Percentiles rank a stretch among this genome's conserved stretches.
phyloP scores from a whole-genome alignment of 2,888 invertebrate species.

The Macaria liturata region DNA sequence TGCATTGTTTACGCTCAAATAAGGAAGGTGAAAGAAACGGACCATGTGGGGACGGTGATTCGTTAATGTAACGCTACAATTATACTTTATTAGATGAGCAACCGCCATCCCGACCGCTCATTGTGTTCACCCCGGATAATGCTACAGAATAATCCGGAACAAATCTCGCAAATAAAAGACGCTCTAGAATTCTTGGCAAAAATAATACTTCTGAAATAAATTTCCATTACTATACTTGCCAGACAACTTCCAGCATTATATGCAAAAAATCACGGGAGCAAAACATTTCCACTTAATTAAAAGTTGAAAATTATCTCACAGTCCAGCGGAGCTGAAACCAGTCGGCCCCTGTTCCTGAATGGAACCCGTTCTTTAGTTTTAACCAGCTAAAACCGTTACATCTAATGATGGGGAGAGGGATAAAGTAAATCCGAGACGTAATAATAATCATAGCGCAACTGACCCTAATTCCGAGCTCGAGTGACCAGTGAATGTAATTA shows the following conservation, averaged over 20 bases:
- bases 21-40: constrained; percentile 75
- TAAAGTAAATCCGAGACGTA: constrained; percentile 69
- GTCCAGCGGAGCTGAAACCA: constrained; percentile 68
- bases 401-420: constrained; percentile 81
- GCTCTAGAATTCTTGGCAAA: constrained; percentile 13
- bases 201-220: constrained; percentile 9
- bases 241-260: neutral
- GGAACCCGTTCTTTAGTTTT: constrained; percentile 81
- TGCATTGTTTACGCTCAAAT: constrained; percentile 81
- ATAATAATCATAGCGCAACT: constrained; percentile 76
- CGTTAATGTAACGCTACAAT: constrained; percentile 69
- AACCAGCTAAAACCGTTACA: constrained; percentile 82
- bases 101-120: constrained; percentile 44
- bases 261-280: constrained; percentile 20
- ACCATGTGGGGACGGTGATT: constrained; percentile 60
- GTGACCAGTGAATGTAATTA: constrained; percentile 79
- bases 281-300: constrained; percentile 62
- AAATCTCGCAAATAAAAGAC: constrained; percentile 31
- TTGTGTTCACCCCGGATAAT: constrained; percentile 40
- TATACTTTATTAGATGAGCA: constrained; percentile 63
- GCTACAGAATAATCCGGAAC: constrained; percentile 31
- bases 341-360: constrained; percentile 61
- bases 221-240: neutral
- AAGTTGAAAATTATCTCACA: constrained; percentile 73
- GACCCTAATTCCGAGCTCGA: constrained; percentile 68